A percentile compares a stretch with the other conserved stretches of the same genome.
Conservation (phyloP, 2,888 invertebrate species). For the Alentia gelatinosa region DNA sequence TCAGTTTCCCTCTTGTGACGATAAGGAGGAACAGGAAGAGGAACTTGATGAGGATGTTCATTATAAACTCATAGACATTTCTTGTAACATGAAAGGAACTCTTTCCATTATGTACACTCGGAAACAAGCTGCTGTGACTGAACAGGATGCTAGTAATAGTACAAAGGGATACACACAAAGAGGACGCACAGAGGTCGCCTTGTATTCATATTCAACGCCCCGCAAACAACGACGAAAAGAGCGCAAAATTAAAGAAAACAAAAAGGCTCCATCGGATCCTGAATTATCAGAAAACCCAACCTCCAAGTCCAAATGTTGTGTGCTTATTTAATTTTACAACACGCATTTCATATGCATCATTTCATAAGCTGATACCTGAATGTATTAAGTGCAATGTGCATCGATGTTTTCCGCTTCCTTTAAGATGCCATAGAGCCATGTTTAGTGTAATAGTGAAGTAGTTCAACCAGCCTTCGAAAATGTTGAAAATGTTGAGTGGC, state of each 20-base stretch:
- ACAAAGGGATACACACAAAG: too few relatives aligned
- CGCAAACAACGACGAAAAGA: conserved; percentile 15
- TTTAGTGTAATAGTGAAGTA: too few relatives aligned
- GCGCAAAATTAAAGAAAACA: neutral
- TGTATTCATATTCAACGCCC: conserved; percentile 24
- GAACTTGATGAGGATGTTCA: neutral
- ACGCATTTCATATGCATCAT: neutral
- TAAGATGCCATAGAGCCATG: too few relatives aligned
- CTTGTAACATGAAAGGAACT: neutral
- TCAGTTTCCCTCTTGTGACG: neutral
- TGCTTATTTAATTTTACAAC: neutral
- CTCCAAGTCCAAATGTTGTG: neutral
- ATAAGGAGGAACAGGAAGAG: neutral
- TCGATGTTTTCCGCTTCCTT: too few relatives aligned
- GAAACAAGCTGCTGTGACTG: neutral
- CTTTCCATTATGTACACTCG: neutral
- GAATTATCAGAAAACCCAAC: neutral
- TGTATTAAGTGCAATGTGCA: too few relatives aligned
- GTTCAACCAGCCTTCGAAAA: too few relatives aligned
- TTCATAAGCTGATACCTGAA: too few relatives aligned
- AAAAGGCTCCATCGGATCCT: neutral
- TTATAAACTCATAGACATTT: neutral
- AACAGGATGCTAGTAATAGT: neutral
- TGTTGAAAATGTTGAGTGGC: too few relatives aligned
- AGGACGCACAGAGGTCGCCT: neutral